Evolutionary conservation across 2,888 invertebrate genomes (phyloP).

Genomic region (Caenorhabditis sulstoni): DNA sequence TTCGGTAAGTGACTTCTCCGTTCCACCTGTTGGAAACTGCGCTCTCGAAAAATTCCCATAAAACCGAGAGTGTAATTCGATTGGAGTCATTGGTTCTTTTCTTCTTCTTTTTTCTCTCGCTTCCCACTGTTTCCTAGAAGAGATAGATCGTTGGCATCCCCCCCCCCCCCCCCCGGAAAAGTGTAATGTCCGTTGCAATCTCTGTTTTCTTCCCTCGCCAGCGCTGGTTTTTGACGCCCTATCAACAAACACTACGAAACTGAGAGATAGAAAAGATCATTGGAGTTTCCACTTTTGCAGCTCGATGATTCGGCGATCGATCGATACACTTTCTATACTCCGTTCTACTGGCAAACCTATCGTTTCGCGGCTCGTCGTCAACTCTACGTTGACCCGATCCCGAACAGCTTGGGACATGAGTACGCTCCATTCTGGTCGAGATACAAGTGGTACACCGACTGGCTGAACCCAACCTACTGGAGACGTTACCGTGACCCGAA

Average conservation of each 20-base stretch:
- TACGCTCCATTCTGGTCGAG: slow-evolving; percentile 75
- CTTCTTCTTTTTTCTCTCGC: slow-evolving; percentile 3
- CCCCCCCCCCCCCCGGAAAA: slow-evolving; percentile 35
- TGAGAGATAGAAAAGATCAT: slow-evolving; percentile 18
- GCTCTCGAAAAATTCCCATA: not conserved
- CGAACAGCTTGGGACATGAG: slow-evolving; percentile 71
- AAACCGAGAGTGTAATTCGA: slow-evolving; percentile 7
- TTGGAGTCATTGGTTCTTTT: not conserved
- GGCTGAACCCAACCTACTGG: slow-evolving; percentile 78
- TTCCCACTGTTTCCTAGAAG: slow-evolving; percentile 32
- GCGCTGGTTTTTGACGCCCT: slow-evolving; percentile 48
- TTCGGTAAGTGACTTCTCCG: slow-evolving; percentile 59
- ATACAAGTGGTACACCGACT: slow-evolving; percentile 78
- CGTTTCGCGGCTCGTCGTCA: slow-evolving; percentile 76
- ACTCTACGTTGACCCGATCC: slow-evolving; percentile 76
- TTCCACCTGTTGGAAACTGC: not conserved
- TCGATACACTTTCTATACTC: slow-evolving; percentile 71
- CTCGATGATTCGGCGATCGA: slow-evolving; percentile 75
- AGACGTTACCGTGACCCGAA: slow-evolving; percentile 77
- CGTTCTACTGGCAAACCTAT: slow-evolving; percentile 78
- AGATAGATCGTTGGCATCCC: slow-evolving; percentile 42
- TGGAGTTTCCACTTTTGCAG: slow-evolving; percentile 54
- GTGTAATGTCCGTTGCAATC: slow-evolving; percentile 57
- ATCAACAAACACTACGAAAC: slow-evolving; percentile 50
- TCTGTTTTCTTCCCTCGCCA: slow-evolving; percentile 18